Conservation (phyloP, 2,797 vertebrate genomes). For the Myripristis murdjan region DNA sequence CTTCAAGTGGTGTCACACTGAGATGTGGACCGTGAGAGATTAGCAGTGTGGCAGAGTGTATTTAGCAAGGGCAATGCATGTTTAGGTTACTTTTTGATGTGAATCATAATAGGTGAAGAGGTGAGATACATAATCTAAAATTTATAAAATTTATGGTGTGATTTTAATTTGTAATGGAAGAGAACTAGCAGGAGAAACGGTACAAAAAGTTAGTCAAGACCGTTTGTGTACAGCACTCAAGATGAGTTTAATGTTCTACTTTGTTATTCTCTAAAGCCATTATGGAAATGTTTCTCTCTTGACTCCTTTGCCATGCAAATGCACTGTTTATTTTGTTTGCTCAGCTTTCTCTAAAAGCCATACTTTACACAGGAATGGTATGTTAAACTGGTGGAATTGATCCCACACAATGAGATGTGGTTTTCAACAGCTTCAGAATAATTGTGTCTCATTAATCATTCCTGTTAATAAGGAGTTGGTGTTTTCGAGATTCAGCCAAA, state of each 20-base stretch:
- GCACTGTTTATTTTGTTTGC: conserved; percentile 33
- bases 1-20: conserved; percentile 33
- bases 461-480: background rate
- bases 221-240: background rate
- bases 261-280: background rate
- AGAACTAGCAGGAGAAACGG: background rate
- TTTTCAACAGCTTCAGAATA: conserved; percentile 14
- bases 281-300: conserved; percentile 6
- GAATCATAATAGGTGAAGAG: conserved; percentile 31
- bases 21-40: conserved; percentile 18
- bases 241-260: background rate
- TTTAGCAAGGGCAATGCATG: conserved; percentile 3
- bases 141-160: conserved; percentile 20
- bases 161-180: conserved; percentile 16
- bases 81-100: conserved; percentile 34
- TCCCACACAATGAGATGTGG: conserved; percentile 6
- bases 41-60: conserved; percentile 28
- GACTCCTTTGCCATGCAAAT: background rate
- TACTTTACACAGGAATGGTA: conserved; percentile 16
- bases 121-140: conserved; percentile 17
- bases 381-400: conserved; percentile 30
- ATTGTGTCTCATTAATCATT: conserved; percentile 25
- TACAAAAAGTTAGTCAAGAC: background rate
- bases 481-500: conserved; percentile 6
- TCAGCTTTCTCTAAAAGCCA: conserved; percentile 12